A percentile compares a stretch with the other conserved stretches of the same genome.
Evolutionary conservation across 2,797 vertebrate genomes (phyloP).

Genomic region (Enteromius mattozi): DNA sequence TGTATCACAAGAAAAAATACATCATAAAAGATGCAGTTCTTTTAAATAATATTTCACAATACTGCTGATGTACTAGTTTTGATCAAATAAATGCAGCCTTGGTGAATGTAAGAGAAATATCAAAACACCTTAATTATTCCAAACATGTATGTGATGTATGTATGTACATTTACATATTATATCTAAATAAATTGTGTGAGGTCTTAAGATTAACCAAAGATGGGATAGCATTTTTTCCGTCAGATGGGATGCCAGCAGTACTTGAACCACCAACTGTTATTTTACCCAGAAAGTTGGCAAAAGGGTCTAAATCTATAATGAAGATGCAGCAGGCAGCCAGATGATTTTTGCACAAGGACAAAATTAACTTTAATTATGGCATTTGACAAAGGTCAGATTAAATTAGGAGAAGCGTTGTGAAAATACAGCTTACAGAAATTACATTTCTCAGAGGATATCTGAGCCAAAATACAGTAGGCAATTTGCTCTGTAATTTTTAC

Average conservation of each 20-base stretch:
- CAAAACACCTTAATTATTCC: not conserved
- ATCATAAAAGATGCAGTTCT: not conserved
- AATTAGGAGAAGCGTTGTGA: not conserved
- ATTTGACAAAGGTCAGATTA: slow-evolving; percentile 10
- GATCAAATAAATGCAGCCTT: not conserved
- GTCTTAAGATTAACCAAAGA: not conserved
- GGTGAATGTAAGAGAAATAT: not conserved
- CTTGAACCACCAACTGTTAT: slow-evolving; percentile 37
- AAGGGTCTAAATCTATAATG: slow-evolving; percentile 10
- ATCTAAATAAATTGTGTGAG: not conserved
- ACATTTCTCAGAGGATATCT: not conserved
- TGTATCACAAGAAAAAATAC: not conserved
- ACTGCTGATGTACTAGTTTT: not conserved
- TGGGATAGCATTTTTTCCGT: slow-evolving; percentile 15
- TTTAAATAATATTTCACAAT: not conserved
- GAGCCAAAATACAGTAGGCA: not conserved
- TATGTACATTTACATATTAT: not conserved
- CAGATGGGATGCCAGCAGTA: slow-evolving; percentile 20
- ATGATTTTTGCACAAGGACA: not conserved
- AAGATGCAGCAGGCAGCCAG: not conserved
- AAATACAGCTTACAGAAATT: not conserved
- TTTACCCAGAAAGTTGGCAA: slow-evolving; percentile 28
- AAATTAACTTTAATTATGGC: slow-evolving; percentile 17
- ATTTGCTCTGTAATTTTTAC: slow-evolving; percentile 5
- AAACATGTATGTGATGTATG: no score